A percentile compares a stretch with the other conserved stretches of the same genome.
Conservation (phyloP, 2,113 vertebrate species). For the Callopanchax toddi region DNA sequence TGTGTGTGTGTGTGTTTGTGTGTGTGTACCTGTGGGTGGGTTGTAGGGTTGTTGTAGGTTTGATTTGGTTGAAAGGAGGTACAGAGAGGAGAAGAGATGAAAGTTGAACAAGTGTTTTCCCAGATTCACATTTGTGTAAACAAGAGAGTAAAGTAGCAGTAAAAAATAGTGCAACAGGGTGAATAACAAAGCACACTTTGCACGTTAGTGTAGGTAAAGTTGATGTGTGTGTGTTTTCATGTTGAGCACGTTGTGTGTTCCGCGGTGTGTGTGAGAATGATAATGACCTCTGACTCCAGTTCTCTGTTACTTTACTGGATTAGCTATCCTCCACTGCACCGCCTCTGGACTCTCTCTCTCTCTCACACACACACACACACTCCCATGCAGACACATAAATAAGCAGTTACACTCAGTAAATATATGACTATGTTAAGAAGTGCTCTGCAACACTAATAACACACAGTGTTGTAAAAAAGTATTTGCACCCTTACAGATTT, state of each 20-base stretch:
- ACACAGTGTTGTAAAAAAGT: slow-evolving; percentile 7
- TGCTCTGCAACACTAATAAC: neutral
- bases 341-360: slow-evolving; percentile 40
- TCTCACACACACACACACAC: slow-evolving; percentile 13
- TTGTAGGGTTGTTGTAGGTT: slow-evolving; percentile 29
- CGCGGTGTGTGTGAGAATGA: slow-evolving; percentile 54
- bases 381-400: slow-evolving; percentile 9
- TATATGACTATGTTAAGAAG: slow-evolving; percentile 30
- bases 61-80: slow-evolving; percentile 8
- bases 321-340: slow-evolving; percentile 51
- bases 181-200: slow-evolving; percentile 24
- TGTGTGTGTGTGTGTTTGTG: slow-evolving; percentile 25
- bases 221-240: slow-evolving; percentile 17
- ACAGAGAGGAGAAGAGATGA: slow-evolving; percentile 31
- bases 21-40: slow-evolving; percentile 19
- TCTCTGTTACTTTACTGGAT: slow-evolving; percentile 65
- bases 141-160: slow-evolving; percentile 4
- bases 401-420: slow-evolving; percentile 22
- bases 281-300: slow-evolving; percentile 62
- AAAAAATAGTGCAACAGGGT: slow-evolving; percentile 6
- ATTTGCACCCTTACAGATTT: no score
- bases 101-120: slow-evolving; percentile 21
- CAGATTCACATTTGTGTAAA: slow-evolving; percentile 24
- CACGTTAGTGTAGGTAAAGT: slow-evolving; percentile 5
- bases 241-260: slow-evolving; percentile 31